Evolutionary conservation across 2,888 invertebrate species (phyloP).

Genomic region (Leptogaster cylindrica): DNA sequence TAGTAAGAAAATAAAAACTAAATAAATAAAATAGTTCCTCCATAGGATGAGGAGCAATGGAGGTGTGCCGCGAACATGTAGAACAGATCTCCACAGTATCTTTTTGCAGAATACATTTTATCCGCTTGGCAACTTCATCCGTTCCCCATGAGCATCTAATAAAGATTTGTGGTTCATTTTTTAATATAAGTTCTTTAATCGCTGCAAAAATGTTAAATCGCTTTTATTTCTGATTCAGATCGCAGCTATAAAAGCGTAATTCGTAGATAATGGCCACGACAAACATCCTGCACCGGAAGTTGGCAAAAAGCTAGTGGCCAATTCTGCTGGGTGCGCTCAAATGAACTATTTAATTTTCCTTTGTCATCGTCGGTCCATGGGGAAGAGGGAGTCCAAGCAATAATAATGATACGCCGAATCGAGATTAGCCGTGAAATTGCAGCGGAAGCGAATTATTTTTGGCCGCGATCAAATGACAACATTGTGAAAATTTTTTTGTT

Average conservation of each 20-base stretch:
- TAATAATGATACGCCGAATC: slow-evolving; percentile 11
- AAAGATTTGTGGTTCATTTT: not conserved
- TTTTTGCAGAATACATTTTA: no score
- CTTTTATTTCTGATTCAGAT: no score
- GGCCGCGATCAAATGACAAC: not conserved
- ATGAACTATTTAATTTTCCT: slow-evolving; percentile 7
- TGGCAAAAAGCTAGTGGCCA: not conserved
- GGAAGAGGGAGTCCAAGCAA: not conserved
- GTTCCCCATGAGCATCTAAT: not conserved
- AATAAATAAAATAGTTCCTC: no score
- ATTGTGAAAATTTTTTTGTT: no score
- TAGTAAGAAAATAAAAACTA: no score
- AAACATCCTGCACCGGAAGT: slow-evolving; percentile 1
- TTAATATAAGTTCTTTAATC: no score
- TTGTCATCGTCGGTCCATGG: not conserved
- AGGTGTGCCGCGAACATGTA: no score
- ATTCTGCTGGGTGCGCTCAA: not conserved
- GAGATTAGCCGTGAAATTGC: slow-evolving; percentile 36
- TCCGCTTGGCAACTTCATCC: not conserved
- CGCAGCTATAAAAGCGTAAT: no score
- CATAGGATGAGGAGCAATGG: no score
- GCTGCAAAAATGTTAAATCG: no score
- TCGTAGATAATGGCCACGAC: not conserved
- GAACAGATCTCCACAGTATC: no score
- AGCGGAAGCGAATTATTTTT: slow-evolving; percentile 29